phyloP scores from a whole-genome alignment of 2,888 invertebrate genomes.

The Conomelus anceps region DNA sequence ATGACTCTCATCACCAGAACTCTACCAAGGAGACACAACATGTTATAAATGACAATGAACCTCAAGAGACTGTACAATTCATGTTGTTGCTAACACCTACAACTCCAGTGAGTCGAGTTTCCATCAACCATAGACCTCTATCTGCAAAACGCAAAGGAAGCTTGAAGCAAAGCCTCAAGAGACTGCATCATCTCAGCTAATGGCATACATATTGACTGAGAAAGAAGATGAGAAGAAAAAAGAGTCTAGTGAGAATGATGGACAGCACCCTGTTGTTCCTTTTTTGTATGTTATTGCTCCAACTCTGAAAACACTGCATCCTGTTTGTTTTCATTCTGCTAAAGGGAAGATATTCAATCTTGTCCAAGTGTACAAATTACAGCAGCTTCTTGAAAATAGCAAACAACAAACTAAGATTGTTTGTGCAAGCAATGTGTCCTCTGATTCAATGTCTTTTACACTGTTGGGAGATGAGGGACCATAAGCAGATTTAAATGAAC shows the following conservation, averaged over 20 bases:
- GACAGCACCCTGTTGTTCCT: background rate
- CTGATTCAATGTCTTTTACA: background rate
- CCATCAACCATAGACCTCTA: too few species aligned
- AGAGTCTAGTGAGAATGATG: background rate
- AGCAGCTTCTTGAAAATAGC: background rate
- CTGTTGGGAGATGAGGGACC: background rate
- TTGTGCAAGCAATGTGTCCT: too few species aligned
- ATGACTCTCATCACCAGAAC: constrained; percentile 6
- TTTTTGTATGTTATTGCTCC: background rate
- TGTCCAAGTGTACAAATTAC: background rate
- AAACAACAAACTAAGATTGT: background rate
- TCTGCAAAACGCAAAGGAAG: too few species aligned
- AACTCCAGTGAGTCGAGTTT: too few species aligned
- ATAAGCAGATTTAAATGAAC: too few species aligned
- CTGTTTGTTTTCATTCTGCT: background rate
- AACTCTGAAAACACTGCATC: background rate
- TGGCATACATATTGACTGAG: background rate
- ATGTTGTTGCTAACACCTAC: background rate
- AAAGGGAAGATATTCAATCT: background rate
- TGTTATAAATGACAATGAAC: background rate
- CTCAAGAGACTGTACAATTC: background rate
- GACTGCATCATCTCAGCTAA: too few species aligned
- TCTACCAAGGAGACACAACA: background rate
- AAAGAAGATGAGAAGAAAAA: background rate
- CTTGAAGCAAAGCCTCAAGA: too few species aligned